Evolutionary conservation across 2,888 invertebrate genomes (phyloP).

Genomic region (Tipula helvola): DNA sequence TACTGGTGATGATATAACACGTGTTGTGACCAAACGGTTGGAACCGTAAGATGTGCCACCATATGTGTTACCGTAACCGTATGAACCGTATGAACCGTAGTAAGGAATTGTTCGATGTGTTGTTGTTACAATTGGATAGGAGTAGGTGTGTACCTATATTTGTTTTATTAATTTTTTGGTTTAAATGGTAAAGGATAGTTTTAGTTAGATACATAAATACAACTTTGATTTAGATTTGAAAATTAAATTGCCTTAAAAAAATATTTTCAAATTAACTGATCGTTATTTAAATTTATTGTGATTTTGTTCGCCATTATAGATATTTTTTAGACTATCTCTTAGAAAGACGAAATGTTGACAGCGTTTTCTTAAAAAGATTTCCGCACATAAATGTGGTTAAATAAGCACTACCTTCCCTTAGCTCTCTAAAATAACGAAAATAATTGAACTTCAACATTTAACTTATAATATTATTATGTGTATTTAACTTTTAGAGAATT

Average conservation of each 20-base stretch:
- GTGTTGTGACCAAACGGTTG: slow-evolving; percentile 23
- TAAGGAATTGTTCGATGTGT: slow-evolving; percentile 29
- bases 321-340: no score
- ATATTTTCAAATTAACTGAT: not conserved
- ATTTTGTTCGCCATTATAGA: not conserved
- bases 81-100: slow-evolving; percentile 14
- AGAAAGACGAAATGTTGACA: no score
- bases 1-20: slow-evolving; percentile 26
- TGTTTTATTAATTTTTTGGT: slow-evolving; percentile 11
- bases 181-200: not conserved
- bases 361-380: no score
- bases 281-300: not conserved
- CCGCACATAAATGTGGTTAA: no score
- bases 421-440: no score
- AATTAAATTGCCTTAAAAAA: not conserved
- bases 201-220: not conserved
- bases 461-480: no score
- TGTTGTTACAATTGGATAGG: slow-evolving; percentile 35
- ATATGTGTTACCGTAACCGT: not conserved
- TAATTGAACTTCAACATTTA: no score
- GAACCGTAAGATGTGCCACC: not conserved
- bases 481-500: no score
- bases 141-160: slow-evolving; percentile 26
- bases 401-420: no score
- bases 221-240: not conserved